Evolutionary conservation across 2,888 invertebrate species (phyloP).

Genomic region (Cephalotes varians): DNA sequence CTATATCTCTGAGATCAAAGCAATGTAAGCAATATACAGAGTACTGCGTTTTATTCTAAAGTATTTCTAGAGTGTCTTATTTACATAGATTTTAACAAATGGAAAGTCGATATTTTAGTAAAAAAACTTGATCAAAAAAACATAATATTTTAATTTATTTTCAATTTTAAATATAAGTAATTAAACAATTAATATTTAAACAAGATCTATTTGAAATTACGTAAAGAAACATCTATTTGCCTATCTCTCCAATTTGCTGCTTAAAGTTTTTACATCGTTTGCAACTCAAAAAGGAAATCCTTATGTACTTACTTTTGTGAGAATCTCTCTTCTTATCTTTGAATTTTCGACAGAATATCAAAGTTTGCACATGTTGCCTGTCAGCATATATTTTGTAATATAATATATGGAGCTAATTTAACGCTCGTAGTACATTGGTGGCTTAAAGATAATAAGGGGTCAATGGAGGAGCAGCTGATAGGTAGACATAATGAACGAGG

Average conservation of each 20-base stretch:
- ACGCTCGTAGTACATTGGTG: background rate
- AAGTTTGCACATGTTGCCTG: background rate
- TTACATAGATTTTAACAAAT: background rate
- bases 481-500: constrained; percentile 44
- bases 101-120: background rate
- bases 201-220: background rate
- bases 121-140: background rate
- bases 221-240: background rate
- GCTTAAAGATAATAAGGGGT: constrained; percentile 15
- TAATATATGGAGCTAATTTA: background rate
- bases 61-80: background rate
- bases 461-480: background rate
- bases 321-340: background rate
- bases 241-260: background rate
- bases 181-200: constrained; percentile 8
- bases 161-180: background rate
- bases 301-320: background rate
- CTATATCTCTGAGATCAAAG: background rate
- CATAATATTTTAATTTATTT: background rate
- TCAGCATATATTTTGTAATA: background rate
- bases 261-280: background rate
- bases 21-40: background rate
- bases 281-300: background rate
- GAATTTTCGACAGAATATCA: background rate
- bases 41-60: background rate